Evolutionary conservation across 2,113 vertebrate genomes (phyloP).

Genomic region (Scomber japonicus): DNA sequence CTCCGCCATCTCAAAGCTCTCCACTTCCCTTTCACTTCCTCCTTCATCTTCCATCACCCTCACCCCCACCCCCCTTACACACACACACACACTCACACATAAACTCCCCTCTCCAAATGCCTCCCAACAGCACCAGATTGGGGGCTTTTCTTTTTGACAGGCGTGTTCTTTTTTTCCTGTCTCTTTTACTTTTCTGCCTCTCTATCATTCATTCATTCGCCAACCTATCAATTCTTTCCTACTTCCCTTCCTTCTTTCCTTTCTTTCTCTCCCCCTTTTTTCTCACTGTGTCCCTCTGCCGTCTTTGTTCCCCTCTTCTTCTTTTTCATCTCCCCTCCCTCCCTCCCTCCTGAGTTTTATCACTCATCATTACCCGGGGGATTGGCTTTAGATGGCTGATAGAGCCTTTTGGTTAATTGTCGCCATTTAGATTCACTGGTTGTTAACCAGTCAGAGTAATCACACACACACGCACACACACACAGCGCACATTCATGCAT

Average conservation of each 20-base stretch:
- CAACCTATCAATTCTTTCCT: slow-evolving; percentile 22
- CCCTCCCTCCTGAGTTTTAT: slow-evolving; percentile 75
- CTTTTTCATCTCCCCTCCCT: slow-evolving; percentile 28
- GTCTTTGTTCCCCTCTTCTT: slow-evolving; percentile 59
- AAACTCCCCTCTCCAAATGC: slow-evolving; percentile 33
- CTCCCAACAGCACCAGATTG: slow-evolving; percentile 62
- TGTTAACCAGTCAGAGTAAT: slow-evolving; percentile 79
- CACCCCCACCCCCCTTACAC: neutral
- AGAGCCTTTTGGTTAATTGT: slow-evolving; percentile 86
- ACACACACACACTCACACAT: slow-evolving; percentile 18
- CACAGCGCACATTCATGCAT: slow-evolving; percentile 52
- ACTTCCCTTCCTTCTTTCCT: slow-evolving; percentile 2
- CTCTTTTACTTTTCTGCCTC: slow-evolving; percentile 48
- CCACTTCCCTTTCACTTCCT: slow-evolving; percentile 67
- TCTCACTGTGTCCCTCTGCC: slow-evolving; percentile 6
- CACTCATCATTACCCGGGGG: slow-evolving; percentile 83
- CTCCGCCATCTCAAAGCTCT: slow-evolving; percentile 72
- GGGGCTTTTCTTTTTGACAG: slow-evolving; percentile 64
- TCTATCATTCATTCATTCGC: slow-evolving; percentile 43
- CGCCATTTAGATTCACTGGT: slow-evolving; percentile 86
- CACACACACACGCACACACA: slow-evolving; percentile 48
- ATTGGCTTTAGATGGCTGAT: slow-evolving; percentile 85
- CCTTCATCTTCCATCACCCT: slow-evolving; percentile 56
- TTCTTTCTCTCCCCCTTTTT: slow-evolving; percentile 5
- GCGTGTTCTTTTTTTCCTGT: slow-evolving; percentile 51